Base-by-base conservation (phyloP, 2,888 invertebrate species). In the Thymelicus lineola region DNA sequence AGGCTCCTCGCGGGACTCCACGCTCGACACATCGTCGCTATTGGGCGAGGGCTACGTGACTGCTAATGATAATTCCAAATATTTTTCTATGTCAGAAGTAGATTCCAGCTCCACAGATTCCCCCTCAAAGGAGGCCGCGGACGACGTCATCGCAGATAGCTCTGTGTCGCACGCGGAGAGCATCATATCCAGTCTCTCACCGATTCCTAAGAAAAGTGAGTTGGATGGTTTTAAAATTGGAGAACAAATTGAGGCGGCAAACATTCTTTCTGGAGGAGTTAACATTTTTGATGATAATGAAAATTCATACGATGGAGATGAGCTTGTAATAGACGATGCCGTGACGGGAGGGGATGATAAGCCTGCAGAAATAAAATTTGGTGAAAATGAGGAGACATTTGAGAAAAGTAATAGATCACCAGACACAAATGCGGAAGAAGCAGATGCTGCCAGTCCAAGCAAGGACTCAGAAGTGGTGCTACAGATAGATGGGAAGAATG, bases 201-300 rank as follows among this genome's bases (percentile, higher is more conserved):
- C 91, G 6, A 90, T 91, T 66, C 80, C 85, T 9, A 90, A 90
- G 71, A 89, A 88, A 66, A 81, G 74, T 73, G 91, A 92, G 69
- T 78, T 86, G 64, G 90, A 89, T 73, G 85, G 79, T 73, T 93
- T 86, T 76, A 89, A 92, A 79, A 90, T 94, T 74, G 90, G 90
- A 61, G 88, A 88, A 79, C 91, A 90, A 75, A 94, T 94, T 72
- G 93, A 94, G 72, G 92, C 94, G 6, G 91, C 91, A 28, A 93
- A 93, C 73, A 94, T 94, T 69, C 75, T 94, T 17, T 93, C 93
- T 1, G 93, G 94, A 12, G 93, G 93, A 72, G 93, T 94, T 15
- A 86, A 91, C 70, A 94, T 94, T 67, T 94, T 94, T 81, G 94
- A 94, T 75, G 93, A 93, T 71, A 93, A 91, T 83, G 93, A 94